phyloP scores from a whole-genome alignment of 2,888 invertebrate species.

The Nymphalis urticae region DNA sequence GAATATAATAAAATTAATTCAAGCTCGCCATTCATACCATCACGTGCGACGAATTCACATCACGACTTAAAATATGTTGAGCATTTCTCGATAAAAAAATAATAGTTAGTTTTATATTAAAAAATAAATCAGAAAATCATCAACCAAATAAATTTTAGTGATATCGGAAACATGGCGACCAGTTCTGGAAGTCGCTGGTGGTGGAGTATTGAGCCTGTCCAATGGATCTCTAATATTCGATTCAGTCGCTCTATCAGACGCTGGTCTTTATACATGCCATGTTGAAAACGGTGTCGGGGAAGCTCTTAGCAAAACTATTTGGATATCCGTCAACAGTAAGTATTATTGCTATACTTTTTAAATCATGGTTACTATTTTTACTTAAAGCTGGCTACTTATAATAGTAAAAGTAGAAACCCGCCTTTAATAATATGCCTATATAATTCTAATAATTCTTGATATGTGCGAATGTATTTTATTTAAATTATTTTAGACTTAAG shows the following conservation, averaged over 20 bases:
- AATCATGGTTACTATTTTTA: neutral
- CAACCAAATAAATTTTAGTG: slow-evolving; percentile 48
- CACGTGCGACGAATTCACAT: no score
- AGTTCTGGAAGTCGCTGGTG: slow-evolving; percentile 74
- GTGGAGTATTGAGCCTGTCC: slow-evolving; percentile 73
- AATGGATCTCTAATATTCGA: slow-evolving; percentile 77
- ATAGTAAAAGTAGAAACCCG: neutral
- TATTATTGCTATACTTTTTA: slow-evolving; percentile 28
- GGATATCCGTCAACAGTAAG: slow-evolving; percentile 79
- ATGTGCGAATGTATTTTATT: no score
- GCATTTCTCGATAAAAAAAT: no score
- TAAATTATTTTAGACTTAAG: no score
- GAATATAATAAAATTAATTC: no score
- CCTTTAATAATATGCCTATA: no score
- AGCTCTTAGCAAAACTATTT: slow-evolving; percentile 74
- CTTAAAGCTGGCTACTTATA: neutral
- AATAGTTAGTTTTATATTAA: no score
- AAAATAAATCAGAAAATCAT: no score
- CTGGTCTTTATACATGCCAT: slow-evolving; percentile 75
- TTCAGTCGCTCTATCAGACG: slow-evolving; percentile 72
- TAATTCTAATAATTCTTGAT: no score
- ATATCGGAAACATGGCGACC: slow-evolving; percentile 73
- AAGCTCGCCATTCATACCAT: no score
- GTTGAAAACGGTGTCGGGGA: slow-evolving; percentile 80
- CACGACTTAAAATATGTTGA: no score